Base-by-base conservation (phyloP, 1,140 invertebrate genomes). In the Zelostemma sp. region DNA sequence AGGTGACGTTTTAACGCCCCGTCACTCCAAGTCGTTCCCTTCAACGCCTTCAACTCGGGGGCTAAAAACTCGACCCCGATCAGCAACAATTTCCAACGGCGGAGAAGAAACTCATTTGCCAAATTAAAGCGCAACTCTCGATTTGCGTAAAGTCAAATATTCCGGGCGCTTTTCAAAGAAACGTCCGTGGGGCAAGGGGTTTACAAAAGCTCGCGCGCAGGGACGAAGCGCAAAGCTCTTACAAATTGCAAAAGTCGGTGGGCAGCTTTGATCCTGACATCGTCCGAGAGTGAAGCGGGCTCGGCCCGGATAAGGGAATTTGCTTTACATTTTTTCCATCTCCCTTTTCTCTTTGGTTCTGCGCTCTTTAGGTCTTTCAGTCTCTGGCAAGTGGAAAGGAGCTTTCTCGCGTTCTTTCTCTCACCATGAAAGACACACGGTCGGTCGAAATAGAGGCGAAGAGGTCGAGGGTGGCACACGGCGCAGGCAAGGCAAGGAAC, bases 1-100 rank as follows among this genome's bases (percentile, higher is more conserved):
- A 61, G 68, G 75, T 75, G 76, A 80, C 76, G 75, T 78, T 68
- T 72, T 68, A 75, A 74, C 77, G 71, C 71, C 76, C 68, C 74
- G 75, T 79, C 77, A 73, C 68, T 56, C 68, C 60, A 70, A 70
- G 21, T 8, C 3, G 3, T 8, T 25, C 21, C 8, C 21, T 4
- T 25, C 21, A 3, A 4, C 21, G 21, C 8, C 8, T 8, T 25
- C 21, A 25, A 25, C n/a, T n/a, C n/a, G n/a, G n/a, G n/a, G n/a
- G n/a, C n/a, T n/a, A n/a, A n/a, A n/a, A n/a, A n/a, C n/a, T n/a
- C n/a, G n/a, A n/a, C n/a, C n/a, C n/a, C n/a, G n/a, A n/a, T n/a
- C n/a, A n/a, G n/a, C n/a, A n/a, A n/a, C n/a, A n/a, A n/a, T n/a
- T n/a, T n/a, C n/a, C 3, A 25, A 4, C 8, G 3, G 21, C 21